Conservation (phyloP, 92 coral and sea anemone genomes). For the Paramuricea clavata region DNA sequence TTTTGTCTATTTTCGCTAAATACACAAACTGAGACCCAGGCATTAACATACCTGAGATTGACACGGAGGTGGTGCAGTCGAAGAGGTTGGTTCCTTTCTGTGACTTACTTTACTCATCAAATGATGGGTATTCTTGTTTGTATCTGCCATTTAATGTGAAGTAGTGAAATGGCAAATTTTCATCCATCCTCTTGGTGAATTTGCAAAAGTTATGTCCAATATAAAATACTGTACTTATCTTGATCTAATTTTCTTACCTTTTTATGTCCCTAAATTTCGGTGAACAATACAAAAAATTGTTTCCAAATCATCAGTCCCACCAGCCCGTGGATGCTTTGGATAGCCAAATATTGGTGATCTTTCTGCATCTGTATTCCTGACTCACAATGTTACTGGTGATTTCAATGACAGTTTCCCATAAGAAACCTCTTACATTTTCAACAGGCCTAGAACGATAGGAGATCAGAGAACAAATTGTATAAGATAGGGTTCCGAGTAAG, state of each 20-base stretch:
- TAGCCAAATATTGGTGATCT: conserved; percentile 45
- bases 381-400: conserved; percentile 62
- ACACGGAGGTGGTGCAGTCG: conserved; percentile 65
- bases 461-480: background rate
- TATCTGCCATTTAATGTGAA: background rate
- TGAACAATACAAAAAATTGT: conserved; percentile 47
- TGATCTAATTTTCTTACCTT: conserved; percentile 49
- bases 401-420: conserved; percentile 65
- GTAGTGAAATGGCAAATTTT: background rate
- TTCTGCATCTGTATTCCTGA: conserved; percentile 46
- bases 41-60: no score
- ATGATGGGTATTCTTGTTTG: conserved; percentile 26
- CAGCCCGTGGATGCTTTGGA: conserved; percentile 63
- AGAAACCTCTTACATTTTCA: conserved; percentile 43
- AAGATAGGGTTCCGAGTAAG: no score
- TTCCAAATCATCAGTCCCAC: conserved; percentile 67
- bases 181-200: background rate
- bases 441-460: background rate
- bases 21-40: no score
- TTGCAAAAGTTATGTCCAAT: background rate
- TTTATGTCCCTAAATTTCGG: conserved; percentile 45
- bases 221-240: background rate
- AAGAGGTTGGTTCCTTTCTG: conserved; percentile 68
- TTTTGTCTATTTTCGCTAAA: no score
- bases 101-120: conserved; percentile 70